Conservation (phyloP, 1,140 invertebrate species). For the Caenorhabditis latens region DNA sequence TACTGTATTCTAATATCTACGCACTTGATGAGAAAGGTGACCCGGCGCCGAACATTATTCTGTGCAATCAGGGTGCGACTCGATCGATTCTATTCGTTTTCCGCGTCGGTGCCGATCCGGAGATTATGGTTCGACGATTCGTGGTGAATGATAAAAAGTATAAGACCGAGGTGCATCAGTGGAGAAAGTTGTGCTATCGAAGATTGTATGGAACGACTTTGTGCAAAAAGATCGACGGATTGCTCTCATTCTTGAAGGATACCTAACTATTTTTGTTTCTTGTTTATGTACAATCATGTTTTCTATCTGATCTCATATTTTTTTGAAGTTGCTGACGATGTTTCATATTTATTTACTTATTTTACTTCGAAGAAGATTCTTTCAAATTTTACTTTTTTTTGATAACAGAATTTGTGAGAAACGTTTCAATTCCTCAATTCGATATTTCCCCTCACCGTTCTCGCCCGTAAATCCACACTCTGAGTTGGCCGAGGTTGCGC, state of each 20-base stretch:
- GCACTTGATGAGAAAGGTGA: slow-evolving; percentile 26
- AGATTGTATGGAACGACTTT: slow-evolving; percentile 8
- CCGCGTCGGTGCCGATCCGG: slow-evolving; percentile 10
- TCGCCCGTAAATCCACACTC: too few species aligned
- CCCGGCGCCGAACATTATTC: slow-evolving; percentile 18
- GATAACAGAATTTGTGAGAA: too few species aligned
- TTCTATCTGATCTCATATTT: background rate
- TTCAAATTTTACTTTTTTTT: background rate
- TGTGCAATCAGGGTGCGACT: slow-evolving; percentile 42
- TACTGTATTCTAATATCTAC: slow-evolving; percentile 7
- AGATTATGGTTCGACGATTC: slow-evolving; percentile 23
- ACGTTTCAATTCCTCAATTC: too few species aligned
- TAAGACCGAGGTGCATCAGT: background rate
- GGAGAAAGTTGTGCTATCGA: background rate
- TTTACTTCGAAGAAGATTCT: too few species aligned
- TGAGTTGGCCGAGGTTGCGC: too few species aligned
- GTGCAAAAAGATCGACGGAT: slow-evolving; percentile 42
- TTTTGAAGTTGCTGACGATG: background rate
- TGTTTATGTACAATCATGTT: background rate
- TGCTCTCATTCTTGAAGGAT: slow-evolving; percentile 25
- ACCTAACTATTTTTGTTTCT: background rate
- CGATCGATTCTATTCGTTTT: slow-evolving; percentile 15
- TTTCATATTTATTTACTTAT: too few species aligned
- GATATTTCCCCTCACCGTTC: too few species aligned
- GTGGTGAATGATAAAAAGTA: slow-evolving; percentile 6